Evolutionary conservation across 2,888 invertebrate species (phyloP).

Genomic region (Mythimna albipuncta): DNA sequence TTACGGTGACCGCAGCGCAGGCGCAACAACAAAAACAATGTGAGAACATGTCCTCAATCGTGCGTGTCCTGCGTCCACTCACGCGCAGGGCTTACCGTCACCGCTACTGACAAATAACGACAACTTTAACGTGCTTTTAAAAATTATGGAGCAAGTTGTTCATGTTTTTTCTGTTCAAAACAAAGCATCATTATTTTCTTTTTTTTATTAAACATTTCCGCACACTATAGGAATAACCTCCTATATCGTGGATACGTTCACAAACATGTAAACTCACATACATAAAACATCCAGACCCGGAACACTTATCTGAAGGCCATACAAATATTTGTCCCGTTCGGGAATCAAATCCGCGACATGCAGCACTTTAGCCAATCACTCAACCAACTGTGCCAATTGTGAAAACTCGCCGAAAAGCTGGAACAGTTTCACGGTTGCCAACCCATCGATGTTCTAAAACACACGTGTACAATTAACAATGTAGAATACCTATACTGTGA

Average conservation of each 20-base stretch:
- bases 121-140: slow-evolving; percentile 4
- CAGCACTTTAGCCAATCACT: too few relatives aligned
- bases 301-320: too few relatives aligned
- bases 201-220: too few relatives aligned
- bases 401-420: neutral
- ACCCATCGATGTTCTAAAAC: neutral
- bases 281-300: too few relatives aligned
- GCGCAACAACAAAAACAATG: slow-evolving; percentile 87
- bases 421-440: neutral
- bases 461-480: slow-evolving; percentile 19
- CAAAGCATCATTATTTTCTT: too few relatives aligned
- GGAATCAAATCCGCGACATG: too few relatives aligned
- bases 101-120: slow-evolving; percentile 39
- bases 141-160: slow-evolving; percentile 6
- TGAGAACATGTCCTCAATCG: slow-evolving; percentile 88
- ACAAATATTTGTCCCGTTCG: too few relatives aligned
- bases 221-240: too few relatives aligned
- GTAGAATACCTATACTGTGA: neutral
- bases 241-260: too few relatives aligned
- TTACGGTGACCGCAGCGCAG: slow-evolving; percentile 86
- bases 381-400: too few relatives aligned
- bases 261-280: too few relatives aligned
- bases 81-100: slow-evolving; percentile 73
- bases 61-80: slow-evolving; percentile 84
- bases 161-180: neutral